Evolutionary conservation across 2,113 vertebrate species (phyloP).

Genomic region (Halcyon malimbica): DNA sequence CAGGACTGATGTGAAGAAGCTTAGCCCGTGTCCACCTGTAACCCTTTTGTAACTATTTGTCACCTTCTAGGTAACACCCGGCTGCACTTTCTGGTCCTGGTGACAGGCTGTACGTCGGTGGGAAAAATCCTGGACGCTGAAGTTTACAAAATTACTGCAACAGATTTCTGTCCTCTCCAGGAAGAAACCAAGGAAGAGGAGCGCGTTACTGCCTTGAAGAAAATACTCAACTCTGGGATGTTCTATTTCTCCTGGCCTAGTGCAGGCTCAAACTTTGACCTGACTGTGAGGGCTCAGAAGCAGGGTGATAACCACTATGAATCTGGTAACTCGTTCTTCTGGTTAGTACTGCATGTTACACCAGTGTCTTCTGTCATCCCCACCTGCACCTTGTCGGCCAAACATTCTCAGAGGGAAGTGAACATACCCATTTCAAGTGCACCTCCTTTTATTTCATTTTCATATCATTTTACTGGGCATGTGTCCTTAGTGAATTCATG

Average conservation of each 20-base stretch:
- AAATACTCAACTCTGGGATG: constrained; percentile 79
- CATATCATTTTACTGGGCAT: not conserved
- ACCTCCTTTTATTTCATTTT: not conserved
- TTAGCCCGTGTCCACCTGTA: not conserved
- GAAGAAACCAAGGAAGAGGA: constrained; percentile 79
- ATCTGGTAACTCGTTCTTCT: constrained; percentile 79
- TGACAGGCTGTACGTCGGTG: constrained; percentile 80
- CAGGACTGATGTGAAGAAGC: not conserved
- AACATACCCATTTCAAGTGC: not conserved
- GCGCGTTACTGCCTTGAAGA: constrained; percentile 72
- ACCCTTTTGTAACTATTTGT: constrained; percentile 43
- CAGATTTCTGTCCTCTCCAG: constrained; percentile 81
- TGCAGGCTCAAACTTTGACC: constrained; percentile 76
- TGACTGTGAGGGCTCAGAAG: constrained; percentile 80
- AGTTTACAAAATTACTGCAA: constrained; percentile 81
- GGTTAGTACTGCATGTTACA: constrained; percentile 69
- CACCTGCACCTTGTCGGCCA: not conserved
- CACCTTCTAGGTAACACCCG: constrained; percentile 67
- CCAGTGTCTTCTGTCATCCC: not conserved
- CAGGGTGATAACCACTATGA: constrained; percentile 72
- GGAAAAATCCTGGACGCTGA: constrained; percentile 81
- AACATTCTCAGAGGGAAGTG: not conserved
- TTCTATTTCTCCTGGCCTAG: constrained; percentile 83
- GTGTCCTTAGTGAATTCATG: not conserved
- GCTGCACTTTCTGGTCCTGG: constrained; percentile 81